Conservation (phyloP, 2,888 invertebrate genomes). For the Dicranocentrus wangi region DNA sequence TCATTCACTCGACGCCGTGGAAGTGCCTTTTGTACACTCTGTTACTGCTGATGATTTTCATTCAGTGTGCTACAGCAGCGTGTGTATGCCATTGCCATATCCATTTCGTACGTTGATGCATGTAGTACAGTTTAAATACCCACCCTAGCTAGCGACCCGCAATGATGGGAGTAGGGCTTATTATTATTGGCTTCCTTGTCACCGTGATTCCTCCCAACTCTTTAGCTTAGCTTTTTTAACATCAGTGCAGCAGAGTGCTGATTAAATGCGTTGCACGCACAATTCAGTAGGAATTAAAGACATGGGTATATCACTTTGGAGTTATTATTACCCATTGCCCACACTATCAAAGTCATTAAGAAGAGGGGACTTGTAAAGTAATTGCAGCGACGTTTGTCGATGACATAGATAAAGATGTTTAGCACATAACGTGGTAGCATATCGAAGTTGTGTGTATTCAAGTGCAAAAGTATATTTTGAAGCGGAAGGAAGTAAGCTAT, state of each 20-base stretch:
- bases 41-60: conserved; percentile 6
- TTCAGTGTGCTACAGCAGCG: not conserved
- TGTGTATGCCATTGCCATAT: too few relatives aligned
- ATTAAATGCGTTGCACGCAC: conserved; percentile 16
- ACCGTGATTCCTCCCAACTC: too few relatives aligned
- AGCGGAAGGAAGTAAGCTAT: conserved; percentile 56
- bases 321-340: conserved; percentile 4
- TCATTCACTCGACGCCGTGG: conserved; percentile 9
- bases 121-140: too few relatives aligned
- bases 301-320: not conserved
- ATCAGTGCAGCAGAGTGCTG: too few relatives aligned
- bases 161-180: too few relatives aligned
- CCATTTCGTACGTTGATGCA: too few relatives aligned
- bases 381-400: too few relatives aligned
- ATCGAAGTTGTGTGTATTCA: not conserved
- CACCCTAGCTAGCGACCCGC: too few relatives aligned
- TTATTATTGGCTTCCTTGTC: too few relatives aligned
- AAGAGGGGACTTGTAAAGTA: not conserved
- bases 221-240: too few relatives aligned
- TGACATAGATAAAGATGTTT: not conserved
- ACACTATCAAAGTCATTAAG: conserved; percentile 4
- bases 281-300: not conserved
- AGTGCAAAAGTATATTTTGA: conserved; percentile 7
- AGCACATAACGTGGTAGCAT: too few relatives aligned
- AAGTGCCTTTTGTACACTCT: not conserved